Evolutionary conservation across 2,113 vertebrate species (phyloP).

Genomic region (Phylloscopus whistleri): DNA sequence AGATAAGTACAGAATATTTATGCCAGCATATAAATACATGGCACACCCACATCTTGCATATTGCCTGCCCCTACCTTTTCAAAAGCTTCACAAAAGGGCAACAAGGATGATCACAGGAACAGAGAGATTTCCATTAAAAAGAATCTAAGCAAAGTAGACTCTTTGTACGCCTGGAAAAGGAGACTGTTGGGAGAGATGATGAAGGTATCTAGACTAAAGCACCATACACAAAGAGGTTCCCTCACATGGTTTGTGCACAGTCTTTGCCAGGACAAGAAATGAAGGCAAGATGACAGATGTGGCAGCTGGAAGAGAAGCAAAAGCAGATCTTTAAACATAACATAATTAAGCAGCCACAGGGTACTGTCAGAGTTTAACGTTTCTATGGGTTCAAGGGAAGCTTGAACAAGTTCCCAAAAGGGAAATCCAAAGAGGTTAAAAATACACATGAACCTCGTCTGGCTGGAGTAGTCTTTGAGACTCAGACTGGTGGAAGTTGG

Average conservation of each 20-base stretch:
- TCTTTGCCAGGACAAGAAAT: not conserved
- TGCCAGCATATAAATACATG: not conserved
- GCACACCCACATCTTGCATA: not conserved
- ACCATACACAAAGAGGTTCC: not conserved
- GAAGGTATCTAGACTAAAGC: not conserved
- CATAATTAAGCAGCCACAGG: not conserved
- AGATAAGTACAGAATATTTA: not conserved
- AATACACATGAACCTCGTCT: not conserved
- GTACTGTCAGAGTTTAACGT: not conserved
- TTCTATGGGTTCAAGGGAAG: not conserved
- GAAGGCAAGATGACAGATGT: not conserved
- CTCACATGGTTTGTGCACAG: not conserved
- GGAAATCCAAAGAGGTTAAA: not conserved
- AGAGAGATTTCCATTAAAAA: constrained; percentile 1
- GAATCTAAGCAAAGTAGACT: not conserved
- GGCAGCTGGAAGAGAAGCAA: not conserved
- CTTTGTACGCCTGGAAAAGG: not conserved
- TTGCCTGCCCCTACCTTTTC: not conserved
- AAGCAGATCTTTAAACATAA: not conserved
- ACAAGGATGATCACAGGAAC: not conserved
- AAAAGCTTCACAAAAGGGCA: not conserved
- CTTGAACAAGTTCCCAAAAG: not conserved
- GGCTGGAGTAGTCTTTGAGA: not conserved
- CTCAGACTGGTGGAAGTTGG: not conserved
- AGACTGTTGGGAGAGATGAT: not conserved